phyloP scores from a whole-genome alignment of 1,140 invertebrate genomes.

The Holotrichia oblita region DNA sequence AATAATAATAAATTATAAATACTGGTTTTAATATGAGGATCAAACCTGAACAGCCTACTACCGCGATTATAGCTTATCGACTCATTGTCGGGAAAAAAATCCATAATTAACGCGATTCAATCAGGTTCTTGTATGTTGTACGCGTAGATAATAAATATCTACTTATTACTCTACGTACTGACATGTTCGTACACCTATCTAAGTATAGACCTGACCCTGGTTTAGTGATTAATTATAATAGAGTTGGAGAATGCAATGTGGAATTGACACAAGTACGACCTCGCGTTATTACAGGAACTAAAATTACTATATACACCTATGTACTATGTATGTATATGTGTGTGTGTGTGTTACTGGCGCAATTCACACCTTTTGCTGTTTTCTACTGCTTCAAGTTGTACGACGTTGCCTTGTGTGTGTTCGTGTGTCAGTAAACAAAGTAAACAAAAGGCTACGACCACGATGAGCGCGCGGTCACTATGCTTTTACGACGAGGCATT shows the following conservation, averaged over 20 bases:
- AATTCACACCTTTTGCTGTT: conserved; percentile 34
- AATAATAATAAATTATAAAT: too few relatives aligned
- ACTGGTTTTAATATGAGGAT: too few relatives aligned
- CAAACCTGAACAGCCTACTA: too few relatives aligned
- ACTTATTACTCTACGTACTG: not conserved
- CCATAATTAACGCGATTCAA: too few relatives aligned
- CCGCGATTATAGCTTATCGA: too few relatives aligned
- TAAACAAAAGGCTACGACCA: conserved; percentile 33
- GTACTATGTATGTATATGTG: too few relatives aligned
- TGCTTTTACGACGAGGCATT: conserved; percentile 24
- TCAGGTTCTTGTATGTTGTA: too few relatives aligned
- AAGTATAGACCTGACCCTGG: conserved; percentile 7
- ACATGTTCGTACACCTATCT: not conserved
- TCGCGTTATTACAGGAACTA: conserved; percentile 22
- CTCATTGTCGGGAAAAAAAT: too few relatives aligned
- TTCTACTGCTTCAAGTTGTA: not conserved
- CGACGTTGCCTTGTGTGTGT: not conserved
- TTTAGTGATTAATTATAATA: conserved; percentile 27
- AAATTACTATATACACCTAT: too few relatives aligned
- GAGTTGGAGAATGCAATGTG: not conserved
- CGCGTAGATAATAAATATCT: too few relatives aligned
- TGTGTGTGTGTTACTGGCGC: not conserved
- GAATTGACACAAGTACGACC: conserved; percentile 32
- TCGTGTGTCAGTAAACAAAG: conserved; percentile 19
- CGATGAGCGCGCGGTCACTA: conserved; percentile 30